Conservation (phyloP, 2,113 vertebrate genomes). For the Amblyopsis rosae region DNA sequence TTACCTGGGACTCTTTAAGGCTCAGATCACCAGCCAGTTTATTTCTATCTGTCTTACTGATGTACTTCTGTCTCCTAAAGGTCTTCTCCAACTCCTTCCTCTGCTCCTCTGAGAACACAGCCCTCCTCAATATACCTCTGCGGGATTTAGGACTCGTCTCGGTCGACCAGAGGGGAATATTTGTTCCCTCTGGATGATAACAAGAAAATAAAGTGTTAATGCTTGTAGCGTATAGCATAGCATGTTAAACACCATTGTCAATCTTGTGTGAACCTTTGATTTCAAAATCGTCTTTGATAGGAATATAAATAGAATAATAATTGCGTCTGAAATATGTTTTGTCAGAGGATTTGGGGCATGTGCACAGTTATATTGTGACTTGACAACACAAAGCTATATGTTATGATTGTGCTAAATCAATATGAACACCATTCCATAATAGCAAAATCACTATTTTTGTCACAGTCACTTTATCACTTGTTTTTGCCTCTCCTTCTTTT, state of each 20-base stretch:
- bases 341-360: not conserved
- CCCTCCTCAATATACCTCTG: constrained; percentile 91
- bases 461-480: constrained; percentile 47
- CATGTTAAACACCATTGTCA: not conserved
- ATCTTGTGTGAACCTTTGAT: not conserved
- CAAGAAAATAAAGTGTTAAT: constrained; percentile 22
- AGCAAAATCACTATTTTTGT: constrained; percentile 23
- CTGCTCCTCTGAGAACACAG: constrained; percentile 96
- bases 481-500: constrained; percentile 29
- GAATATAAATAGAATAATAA: too few relatives aligned
- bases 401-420: not conserved
- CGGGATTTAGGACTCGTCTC: constrained; percentile 83
- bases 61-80: constrained; percentile 96
- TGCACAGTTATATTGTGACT: not conserved
- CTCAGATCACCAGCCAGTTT: constrained; percentile 88
- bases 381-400: not conserved
- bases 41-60: constrained; percentile 94
- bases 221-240: not conserved
- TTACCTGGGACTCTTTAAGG: constrained; percentile 96
- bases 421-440: constrained; percentile 9
- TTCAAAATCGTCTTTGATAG: not conserved
- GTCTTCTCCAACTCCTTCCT: constrained; percentile 94
- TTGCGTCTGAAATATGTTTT: too few relatives aligned
- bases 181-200: constrained; percentile 77
- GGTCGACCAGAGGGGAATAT: constrained; percentile 81